phyloP scores from a whole-genome alignment of 92 coral and sea anemone genomes.

The Bergia puertoricense region DNA sequence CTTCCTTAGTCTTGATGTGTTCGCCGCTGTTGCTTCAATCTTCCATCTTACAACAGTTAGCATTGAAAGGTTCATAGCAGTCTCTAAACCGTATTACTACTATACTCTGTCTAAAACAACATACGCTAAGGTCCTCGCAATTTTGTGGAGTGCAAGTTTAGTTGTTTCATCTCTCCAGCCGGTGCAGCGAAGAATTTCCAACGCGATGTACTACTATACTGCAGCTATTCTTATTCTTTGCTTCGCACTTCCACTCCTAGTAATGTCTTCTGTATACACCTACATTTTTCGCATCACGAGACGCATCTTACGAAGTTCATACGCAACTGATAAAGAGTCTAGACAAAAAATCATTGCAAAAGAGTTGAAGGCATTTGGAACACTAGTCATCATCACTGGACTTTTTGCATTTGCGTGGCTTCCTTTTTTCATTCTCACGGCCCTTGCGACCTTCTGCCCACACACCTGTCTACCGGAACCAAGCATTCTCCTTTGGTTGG shows the following conservation, averaged over 20 bases:
- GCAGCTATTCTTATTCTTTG: slow-evolving; percentile 51
- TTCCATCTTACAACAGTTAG: slow-evolving; percentile 91
- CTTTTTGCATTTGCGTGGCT: slow-evolving; percentile 33
- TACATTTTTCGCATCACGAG: slow-evolving; percentile 57
- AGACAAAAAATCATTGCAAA: slow-evolving; percentile 19
- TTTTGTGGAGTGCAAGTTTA: slow-evolving; percentile 71
- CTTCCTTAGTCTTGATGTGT: slow-evolving; percentile 78
- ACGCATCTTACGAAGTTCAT: slow-evolving; percentile 29
- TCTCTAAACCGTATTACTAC: slow-evolving; percentile 83
- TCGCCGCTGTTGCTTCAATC: slow-evolving; percentile 94
- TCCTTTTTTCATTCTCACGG: slow-evolving; percentile 30
- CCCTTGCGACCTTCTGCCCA: slow-evolving; percentile 25
- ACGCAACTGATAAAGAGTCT: slow-evolving; percentile 33
- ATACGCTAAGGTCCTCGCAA: slow-evolving; percentile 59
- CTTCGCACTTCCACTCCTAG: slow-evolving; percentile 50
- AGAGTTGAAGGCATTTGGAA: slow-evolving; percentile 28
- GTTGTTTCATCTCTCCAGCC: slow-evolving; percentile 67
- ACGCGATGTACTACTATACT: slow-evolving; percentile 48
- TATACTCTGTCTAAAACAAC: slow-evolving; percentile 71
- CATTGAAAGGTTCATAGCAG: slow-evolving; percentile 90
- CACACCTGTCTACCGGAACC: slow-evolving; percentile 4
- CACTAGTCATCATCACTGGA: slow-evolving; percentile 36
- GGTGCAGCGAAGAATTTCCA: slow-evolving; percentile 20
- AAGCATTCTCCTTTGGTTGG: slow-evolving; percentile 1
- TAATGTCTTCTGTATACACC: slow-evolving; percentile 51